Evolutionary conservation across 2,888 invertebrate species (phyloP).

Genomic region (Strigamia maritima): DNA sequence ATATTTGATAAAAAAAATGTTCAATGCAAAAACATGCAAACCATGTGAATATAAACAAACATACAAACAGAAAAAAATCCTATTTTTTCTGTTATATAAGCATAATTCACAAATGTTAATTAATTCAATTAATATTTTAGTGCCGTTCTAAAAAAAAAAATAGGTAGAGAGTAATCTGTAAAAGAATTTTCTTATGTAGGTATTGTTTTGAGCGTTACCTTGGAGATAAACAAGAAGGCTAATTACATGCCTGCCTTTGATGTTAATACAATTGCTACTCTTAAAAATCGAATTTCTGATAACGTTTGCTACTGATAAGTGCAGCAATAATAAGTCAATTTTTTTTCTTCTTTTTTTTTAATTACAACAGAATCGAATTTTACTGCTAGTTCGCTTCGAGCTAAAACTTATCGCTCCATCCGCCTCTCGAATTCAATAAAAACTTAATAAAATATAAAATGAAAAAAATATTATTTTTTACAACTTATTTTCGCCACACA

Average conservation of each 20-base stretch:
- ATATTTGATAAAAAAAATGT: no score
- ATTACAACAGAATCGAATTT: not conserved
- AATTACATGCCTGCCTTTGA: conserved; percentile 8
- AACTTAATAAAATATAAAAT: not conserved
- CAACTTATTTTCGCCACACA: not conserved
- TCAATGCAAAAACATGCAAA: no score
- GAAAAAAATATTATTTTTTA: not conserved
- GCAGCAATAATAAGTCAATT: not conserved
- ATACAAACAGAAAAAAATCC: not conserved
- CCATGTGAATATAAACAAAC: no score
- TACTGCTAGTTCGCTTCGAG: not conserved
- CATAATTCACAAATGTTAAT: not conserved
- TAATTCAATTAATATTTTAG: not conserved
- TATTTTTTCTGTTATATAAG: no score
- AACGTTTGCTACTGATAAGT: not conserved
- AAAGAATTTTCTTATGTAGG: not conserved
- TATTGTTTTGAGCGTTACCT: not conserved
- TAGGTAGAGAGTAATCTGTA: not conserved
- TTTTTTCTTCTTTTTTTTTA: not conserved
- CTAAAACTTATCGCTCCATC: not conserved
- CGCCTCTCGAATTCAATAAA: not conserved
- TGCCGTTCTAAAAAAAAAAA: not conserved
- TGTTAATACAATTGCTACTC: not conserved
- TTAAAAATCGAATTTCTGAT: conserved; percentile 6
- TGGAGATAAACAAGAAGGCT: conserved; percentile 10